Base-by-base conservation (phyloP, 2,888 invertebrate species). In the Arge pagana region DNA sequence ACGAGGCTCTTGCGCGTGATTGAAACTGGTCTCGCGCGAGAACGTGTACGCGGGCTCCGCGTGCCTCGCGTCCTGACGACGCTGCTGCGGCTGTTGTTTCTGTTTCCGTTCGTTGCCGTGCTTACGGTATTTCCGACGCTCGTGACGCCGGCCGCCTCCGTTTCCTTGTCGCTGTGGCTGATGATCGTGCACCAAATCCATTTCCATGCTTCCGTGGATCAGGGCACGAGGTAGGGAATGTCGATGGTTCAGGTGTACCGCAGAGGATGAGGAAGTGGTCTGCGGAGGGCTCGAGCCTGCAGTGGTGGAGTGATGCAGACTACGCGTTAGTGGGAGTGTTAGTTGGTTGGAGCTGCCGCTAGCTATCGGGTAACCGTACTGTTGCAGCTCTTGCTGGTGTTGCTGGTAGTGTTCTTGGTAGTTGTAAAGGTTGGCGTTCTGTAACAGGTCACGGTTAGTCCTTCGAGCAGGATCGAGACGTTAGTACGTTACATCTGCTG, bases 361-460 rank as follows among this genome's bases (percentile, higher is more conserved):
- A 61, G 71, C 72, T 66, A 71, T 65, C 53, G 71, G 69, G 70
- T 77, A 79, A 58, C 78, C 78, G 66, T 74, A 79, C 56, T 78
- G 79, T 54, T 64, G 60, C 53, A 64, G 66, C 52, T 66, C 68
- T 51, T 72, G 65, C 48, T 48, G 24, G 30, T 39, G 23, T 36
- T 23, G 61, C 67, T 72, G 71, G 59, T 71, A 72, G 64, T 69
- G 71, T 64, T 72, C 74, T 72, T 72, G 74, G 76, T 72, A 77
- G 74, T 71, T 70, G 74, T 68, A 76, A 66, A 72, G 66, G 63
- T 68, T 70, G 70, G 71, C 66, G 71, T 76, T 72, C 75, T 75
- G 75, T 63, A 75, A 75, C 72, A 75, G 57, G 67, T n/a, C 61
- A 64, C 50, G 59, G 71, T 72, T 71, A 72, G 70, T 67, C 55